phyloP scores from a whole-genome alignment of 2,797 vertebrate species.

The Thaleichthys pacificus region DNA sequence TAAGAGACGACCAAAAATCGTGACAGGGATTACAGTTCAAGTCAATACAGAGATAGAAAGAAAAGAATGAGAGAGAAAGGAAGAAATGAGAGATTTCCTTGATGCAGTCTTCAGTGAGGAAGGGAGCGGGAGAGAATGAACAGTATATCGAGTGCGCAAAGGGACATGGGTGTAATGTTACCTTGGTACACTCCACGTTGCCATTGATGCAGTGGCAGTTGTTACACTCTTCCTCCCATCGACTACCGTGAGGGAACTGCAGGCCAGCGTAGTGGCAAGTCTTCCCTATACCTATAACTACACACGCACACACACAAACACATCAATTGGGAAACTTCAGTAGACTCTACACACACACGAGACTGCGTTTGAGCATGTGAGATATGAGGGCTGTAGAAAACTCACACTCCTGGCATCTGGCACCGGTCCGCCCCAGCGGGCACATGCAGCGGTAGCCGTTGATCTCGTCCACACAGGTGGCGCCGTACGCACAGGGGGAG shows the following conservation, averaged over 20 bases:
- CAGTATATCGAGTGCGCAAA: too few relatives aligned
- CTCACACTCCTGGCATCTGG: constrained; percentile 93
- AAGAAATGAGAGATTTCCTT: too few relatives aligned
- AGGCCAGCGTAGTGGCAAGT: constrained; percentile 85
- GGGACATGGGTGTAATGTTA: constrained; percentile 46
- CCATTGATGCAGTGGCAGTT: constrained; percentile 89
- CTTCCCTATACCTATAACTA: constrained; percentile 87
- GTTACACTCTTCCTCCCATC: constrained; percentile 95
- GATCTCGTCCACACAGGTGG: constrained; percentile 96
- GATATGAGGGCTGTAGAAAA: not conserved
- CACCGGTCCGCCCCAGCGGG: constrained; percentile 85
- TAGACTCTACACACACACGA: not conserved
- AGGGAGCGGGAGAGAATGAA: too few relatives aligned
- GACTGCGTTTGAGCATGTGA: not conserved
- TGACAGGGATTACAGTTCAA: too few relatives aligned
- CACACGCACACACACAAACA: constrained; percentile 21
- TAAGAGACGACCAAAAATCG: too few relatives aligned
- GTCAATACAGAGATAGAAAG: not conserved
- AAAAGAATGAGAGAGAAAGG: not conserved
- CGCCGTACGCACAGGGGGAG: constrained; percentile 92
- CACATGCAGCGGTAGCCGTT: constrained; percentile 91
- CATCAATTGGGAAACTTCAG: not conserved
- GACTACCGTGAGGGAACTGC: constrained; percentile 88
- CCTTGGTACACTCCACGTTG: constrained; percentile 90
- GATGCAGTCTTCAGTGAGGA: not conserved